These are phyloP conservation scores for Drosophila melanosoma DNA, from an alignment of 2,888 invertebrate genomes.

Conservation along the genomic window DNA sequence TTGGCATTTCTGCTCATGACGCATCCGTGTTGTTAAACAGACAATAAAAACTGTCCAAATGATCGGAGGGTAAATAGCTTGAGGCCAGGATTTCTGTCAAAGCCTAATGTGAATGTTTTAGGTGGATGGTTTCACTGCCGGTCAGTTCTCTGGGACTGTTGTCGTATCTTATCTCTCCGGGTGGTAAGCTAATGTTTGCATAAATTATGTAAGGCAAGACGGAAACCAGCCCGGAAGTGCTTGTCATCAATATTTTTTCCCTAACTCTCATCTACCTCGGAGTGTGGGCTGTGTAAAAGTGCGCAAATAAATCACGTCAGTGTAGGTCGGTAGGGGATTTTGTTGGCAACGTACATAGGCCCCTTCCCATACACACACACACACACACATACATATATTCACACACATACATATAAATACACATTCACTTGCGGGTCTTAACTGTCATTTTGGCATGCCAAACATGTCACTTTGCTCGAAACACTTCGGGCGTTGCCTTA, in stretches of 20 bases:
- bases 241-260: conserved; percentile 72
- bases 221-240: conserved; percentile 71
- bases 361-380: background rate
- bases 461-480: conserved; percentile 62
- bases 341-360: conserved; percentile 5
- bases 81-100: conserved; percentile 26
- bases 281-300: conserved; percentile 42
- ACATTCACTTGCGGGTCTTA: conserved; percentile 35
- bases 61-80: conserved; percentile 54
- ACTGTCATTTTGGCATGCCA: conserved; percentile 69
- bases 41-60: conserved; percentile 64
- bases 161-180: conserved; percentile 49
- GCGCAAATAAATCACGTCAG: conserved; percentile 52
- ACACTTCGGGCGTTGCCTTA: conserved; percentile 31
- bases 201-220: conserved; percentile 69
- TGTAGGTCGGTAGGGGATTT: conserved; percentile 9
- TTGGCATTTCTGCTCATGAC: conserved; percentile 45
- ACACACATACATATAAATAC: background rate
- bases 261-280: conserved; percentile 1
- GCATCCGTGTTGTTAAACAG: conserved; percentile 66
- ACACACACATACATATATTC: background rate
- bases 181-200: conserved; percentile 70
- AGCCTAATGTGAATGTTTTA: conserved; percentile 42
- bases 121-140: conserved; percentile 7
- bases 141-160: conserved; percentile 39